These are phyloP conservation scores for Turritopsis dohrnii DNA, from an alignment of 30 jellyfish, hydroid and myxozoan species.

Conservation along the genomic window DNA sequence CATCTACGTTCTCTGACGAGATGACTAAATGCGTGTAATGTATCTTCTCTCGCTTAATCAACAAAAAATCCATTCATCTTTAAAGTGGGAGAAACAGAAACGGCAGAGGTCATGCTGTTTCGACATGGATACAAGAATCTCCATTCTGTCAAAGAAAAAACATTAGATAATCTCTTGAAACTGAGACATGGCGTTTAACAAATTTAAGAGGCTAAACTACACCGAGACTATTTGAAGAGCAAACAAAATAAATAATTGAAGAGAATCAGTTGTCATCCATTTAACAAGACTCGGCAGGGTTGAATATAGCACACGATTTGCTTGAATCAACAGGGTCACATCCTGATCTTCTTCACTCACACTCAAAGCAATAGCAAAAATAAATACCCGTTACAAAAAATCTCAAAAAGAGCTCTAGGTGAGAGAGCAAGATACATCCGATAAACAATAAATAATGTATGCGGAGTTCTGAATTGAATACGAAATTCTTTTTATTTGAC, in stretches of 20 bases:
- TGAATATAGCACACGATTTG: neutral
- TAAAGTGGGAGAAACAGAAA: neutral
- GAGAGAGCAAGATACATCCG: neutral
- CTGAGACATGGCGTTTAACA: neutral
- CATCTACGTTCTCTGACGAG: neutral
- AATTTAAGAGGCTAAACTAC: neutral
- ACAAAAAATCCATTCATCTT: neutral
- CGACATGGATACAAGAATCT: neutral
- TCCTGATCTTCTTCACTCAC: neutral
- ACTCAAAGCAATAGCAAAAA: neutral
- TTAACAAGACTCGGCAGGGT: neutral
- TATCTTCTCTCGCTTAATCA: neutral
- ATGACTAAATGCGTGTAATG: neutral
- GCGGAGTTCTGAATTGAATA: neutral
- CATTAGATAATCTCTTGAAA: neutral
- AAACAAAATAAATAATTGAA: neutral
- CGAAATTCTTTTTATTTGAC: neutral
- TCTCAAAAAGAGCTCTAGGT: neutral
- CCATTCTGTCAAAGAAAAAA: neutral
- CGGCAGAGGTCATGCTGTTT: neutral
- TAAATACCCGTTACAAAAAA: neutral
- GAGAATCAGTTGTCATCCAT: neutral
- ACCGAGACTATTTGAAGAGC: neutral
- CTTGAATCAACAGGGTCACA: neutral
- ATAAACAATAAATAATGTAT: neutral